phyloP scores from a whole-genome alignment of 2,113 vertebrate species.

The Fregata magnificens region DNA sequence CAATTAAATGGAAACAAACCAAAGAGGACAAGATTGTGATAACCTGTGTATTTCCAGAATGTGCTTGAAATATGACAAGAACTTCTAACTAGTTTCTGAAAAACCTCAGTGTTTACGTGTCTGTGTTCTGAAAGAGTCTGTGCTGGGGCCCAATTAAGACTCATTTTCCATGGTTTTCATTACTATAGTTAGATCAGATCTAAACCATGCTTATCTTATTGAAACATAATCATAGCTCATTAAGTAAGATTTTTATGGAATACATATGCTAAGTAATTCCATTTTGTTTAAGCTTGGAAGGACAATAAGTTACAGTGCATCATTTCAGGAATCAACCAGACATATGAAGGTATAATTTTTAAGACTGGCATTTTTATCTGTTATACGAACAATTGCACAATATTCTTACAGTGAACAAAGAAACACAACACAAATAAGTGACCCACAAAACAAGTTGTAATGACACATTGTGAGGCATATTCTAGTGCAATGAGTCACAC shows the following conservation, averaged over 20 bases:
- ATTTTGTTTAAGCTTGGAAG: background rate
- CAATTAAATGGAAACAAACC: conserved; percentile 1
- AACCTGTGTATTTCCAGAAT: background rate
- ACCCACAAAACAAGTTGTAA: background rate
- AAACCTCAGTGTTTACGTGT: background rate
- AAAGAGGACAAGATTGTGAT: background rate
- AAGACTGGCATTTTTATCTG: background rate
- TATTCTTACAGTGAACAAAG: background rate
- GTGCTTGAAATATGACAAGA: background rate
- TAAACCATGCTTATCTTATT: conserved; percentile 3
- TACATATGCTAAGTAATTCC: background rate
- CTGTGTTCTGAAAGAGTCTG: background rate
- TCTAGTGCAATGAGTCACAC: background rate
- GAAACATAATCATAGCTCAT: background rate
- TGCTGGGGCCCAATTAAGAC: background rate
- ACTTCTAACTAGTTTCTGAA: background rate
- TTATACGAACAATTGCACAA: background rate
- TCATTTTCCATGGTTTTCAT: background rate
- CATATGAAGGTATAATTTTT: background rate
- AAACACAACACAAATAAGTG: background rate
- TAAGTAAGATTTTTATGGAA: background rate
- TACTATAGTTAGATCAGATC: background rate
- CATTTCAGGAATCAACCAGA: background rate
- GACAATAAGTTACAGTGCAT: background rate
- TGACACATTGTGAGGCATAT: background rate